Conservation (phyloP, 2,797 vertebrate species). For the Zenarchopterus dispar region DNA sequence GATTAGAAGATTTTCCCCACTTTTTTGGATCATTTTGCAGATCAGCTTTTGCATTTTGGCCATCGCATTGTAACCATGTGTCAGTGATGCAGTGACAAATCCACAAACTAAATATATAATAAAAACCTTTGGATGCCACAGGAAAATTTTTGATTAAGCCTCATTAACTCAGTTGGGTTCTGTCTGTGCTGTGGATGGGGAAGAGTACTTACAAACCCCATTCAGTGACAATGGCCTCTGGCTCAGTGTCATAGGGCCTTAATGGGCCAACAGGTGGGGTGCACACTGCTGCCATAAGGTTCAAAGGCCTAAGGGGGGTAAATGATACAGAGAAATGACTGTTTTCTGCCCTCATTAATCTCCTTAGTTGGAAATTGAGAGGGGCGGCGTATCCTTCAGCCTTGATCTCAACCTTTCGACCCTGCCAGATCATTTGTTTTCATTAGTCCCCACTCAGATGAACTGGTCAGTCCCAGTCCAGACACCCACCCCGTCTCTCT, state of each 20-base stretch:
- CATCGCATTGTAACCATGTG: neutral
- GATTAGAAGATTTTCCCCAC: too few relatives aligned
- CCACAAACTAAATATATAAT: neutral
- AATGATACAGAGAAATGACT: conserved; percentile 81
- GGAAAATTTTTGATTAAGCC: neutral
- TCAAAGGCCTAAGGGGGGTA: conserved; percentile 72
- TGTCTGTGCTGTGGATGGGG: conserved; percentile 24
- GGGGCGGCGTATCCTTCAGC: conserved; percentile 65
- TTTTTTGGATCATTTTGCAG: too few relatives aligned
- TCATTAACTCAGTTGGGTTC: conserved; percentile 9
- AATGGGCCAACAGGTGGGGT: conserved; percentile 81
- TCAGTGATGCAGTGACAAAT: neutral
- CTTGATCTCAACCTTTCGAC: conserved; percentile 84
- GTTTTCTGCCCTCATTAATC: conserved; percentile 81
- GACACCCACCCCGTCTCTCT: conserved; percentile 47
- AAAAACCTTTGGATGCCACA: neutral
- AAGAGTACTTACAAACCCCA: conserved; percentile 6
- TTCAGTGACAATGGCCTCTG: conserved; percentile 35
- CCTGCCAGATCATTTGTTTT: conserved; percentile 82
- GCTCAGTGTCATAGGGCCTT: conserved; percentile 47
- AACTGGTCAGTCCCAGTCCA: conserved; percentile 61
- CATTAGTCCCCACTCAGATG: conserved; percentile 78
- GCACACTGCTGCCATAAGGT: conserved; percentile 43
- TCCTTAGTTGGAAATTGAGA: conserved; percentile 76
- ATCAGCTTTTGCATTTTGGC: too few relatives aligned